Conservation (phyloP, 1,140 invertebrate genomes). For the Neotoxoptera formosana region DNA sequence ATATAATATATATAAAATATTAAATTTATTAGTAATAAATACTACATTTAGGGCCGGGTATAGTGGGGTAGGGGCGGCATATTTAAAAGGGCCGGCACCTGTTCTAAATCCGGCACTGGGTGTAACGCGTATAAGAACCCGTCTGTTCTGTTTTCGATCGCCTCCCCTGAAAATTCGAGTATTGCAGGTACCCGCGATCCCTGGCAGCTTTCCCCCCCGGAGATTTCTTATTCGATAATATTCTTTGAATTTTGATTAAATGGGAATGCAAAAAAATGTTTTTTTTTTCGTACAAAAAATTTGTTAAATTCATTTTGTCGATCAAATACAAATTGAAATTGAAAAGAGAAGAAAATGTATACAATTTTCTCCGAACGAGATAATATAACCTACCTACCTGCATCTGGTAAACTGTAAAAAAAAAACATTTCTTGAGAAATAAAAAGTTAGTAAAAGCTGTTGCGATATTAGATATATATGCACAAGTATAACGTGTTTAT, state of each 20-base stretch:
- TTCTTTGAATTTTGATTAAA: not conserved
- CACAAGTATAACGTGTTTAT: not conserved
- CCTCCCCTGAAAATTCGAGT: not conserved
- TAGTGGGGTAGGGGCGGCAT: no score
- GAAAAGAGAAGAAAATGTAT: not conserved
- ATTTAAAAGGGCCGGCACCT: no score
- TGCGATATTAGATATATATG: not conserved
- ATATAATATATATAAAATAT: no score
- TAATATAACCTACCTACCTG: not conserved
- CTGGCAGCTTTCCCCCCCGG: not conserved
- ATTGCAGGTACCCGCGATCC: not conserved
- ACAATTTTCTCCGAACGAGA: not conserved
- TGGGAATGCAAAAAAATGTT: not conserved
- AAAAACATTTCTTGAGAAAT: not conserved
- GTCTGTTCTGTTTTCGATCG: not conserved
- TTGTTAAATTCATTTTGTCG: not conserved
- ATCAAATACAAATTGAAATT: not conserved
- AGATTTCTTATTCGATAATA: not conserved
- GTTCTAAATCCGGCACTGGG: no score
- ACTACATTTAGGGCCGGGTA: no score
- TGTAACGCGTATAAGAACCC: constrained; percentile 24
- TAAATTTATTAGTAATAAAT: no score
- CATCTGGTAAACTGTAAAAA: not conserved
- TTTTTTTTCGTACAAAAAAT: not conserved
- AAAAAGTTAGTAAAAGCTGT: not conserved